Percentiles rank a stretch among this genome's conserved stretches.
phyloP scores from a whole-genome alignment of 2,113 vertebrate genomes.

The Brachypteracias leptosomus region DNA sequence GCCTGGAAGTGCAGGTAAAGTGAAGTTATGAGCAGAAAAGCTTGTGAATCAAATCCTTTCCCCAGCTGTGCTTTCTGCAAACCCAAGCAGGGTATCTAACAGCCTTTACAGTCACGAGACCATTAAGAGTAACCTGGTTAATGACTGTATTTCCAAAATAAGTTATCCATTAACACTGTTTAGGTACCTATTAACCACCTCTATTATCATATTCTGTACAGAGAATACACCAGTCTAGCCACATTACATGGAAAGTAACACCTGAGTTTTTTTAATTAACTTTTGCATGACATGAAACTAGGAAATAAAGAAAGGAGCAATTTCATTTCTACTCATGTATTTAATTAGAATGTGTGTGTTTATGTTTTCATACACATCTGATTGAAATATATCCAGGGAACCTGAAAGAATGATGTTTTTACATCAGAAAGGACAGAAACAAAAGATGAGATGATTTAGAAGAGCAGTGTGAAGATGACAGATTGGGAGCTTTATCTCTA shows the following conservation, averaged over 20 bases:
- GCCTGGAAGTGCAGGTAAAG: not conserved
- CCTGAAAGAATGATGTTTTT: not conserved
- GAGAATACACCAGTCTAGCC: not conserved
- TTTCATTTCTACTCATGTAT: not conserved
- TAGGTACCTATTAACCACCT: conserved; percentile 35
- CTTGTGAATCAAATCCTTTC: not conserved
- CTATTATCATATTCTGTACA: conserved; percentile 6
- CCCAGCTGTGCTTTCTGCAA: not conserved
- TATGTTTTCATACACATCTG: not conserved
- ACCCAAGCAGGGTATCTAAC: not conserved
- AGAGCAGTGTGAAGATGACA: not conserved
- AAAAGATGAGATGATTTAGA: not conserved
- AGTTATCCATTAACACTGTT: conserved; percentile 36
- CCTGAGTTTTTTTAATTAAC: not conserved
- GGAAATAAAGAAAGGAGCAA: not conserved
- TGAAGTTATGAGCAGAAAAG: not conserved
- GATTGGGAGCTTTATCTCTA: not conserved
- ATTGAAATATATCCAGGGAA: not conserved
- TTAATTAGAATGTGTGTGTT: not conserved
- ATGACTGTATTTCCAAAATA: conserved; percentile 20
- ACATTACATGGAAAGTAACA: not conserved
- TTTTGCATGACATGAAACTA: not conserved
- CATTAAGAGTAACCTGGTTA: not conserved
- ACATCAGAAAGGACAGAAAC: not conserved
- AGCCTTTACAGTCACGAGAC: not conserved